phyloP scores from a whole-genome alignment of 30 jellyfish, hydroid and myxozoan species.

The Aurelia coerulea region DNA sequence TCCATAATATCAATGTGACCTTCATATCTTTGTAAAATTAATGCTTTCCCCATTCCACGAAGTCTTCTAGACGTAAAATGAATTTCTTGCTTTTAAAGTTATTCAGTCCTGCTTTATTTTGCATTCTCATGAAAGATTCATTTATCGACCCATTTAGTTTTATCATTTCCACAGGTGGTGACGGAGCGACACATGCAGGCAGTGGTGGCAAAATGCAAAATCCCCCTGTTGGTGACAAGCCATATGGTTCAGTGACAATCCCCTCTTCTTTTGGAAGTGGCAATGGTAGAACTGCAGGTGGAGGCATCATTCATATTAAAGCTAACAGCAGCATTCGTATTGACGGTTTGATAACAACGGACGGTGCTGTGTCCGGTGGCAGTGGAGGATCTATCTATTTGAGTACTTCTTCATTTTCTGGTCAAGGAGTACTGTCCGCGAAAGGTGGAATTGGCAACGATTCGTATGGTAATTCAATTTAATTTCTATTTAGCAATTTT shows the following conservation, averaged over 20 bases:
- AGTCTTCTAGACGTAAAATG: no score
- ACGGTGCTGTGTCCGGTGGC: constrained; percentile 49
- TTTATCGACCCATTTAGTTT: background rate
- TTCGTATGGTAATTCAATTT: constrained; percentile 3
- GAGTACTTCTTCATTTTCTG: constrained; percentile 14
- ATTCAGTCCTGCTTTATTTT: no score
- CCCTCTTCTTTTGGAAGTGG: constrained; percentile 72
- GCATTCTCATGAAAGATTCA: no score
- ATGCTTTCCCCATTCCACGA: no score
- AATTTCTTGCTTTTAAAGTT: no score
- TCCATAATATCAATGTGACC: no score
- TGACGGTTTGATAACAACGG: constrained; percentile 50
- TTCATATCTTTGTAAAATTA: no score
- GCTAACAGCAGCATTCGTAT: constrained; percentile 28
- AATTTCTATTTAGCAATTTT: no score
- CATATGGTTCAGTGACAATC: constrained; percentile 61
- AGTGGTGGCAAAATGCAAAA: constrained; percentile 48
- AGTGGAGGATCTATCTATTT: constrained; percentile 69
- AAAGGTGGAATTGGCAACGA: constrained; percentile 59
- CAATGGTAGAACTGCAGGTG: constrained; percentile 43
- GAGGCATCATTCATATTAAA: constrained; percentile 47
- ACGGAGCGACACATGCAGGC: constrained; percentile 79
- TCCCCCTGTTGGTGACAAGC: constrained; percentile 23
- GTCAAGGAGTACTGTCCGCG: constrained; percentile 53
- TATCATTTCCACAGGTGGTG: constrained; percentile 32